Percentiles rank a stretch among this genome's conserved stretches.
Conservation (phyloP, 2,888 invertebrate species). For the Lobophora halterata region DNA sequence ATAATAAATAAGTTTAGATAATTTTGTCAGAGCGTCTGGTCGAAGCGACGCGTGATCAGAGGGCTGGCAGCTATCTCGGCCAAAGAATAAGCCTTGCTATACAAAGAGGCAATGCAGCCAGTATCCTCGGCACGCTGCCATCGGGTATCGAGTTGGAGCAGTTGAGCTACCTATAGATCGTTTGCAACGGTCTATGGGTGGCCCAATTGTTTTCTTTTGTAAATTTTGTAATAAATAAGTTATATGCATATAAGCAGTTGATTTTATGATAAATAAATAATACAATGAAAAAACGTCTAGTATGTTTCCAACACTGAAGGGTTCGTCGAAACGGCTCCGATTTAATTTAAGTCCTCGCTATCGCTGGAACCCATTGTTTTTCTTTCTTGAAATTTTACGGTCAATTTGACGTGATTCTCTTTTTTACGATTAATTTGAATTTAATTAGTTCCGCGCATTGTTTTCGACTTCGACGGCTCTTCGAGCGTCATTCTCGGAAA, state of each 20-base stretch:
- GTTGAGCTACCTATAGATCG: too few species aligned
- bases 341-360: conserved; percentile 79
- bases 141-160: too few species aligned
- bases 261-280: background rate
- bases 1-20: too few species aligned
- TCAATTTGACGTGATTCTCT: conserved; percentile 78
- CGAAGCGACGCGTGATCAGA: too few species aligned
- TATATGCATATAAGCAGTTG: background rate
- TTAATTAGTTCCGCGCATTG: conserved; percentile 72
- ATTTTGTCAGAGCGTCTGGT: too few species aligned
- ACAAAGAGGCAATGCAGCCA: too few species aligned
- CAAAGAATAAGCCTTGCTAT: too few species aligned
- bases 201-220: too few species aligned
- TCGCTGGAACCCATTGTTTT: conserved; percentile 77
- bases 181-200: too few species aligned
- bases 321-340: conserved; percentile 73
- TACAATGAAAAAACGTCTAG: conserved; percentile 25
- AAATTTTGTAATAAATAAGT: too few species aligned
- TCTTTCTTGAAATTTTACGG: conserved; percentile 78
- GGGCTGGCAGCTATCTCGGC: too few species aligned
- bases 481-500: conserved; percentile 29
- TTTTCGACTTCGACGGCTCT: conserved; percentile 36
- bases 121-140: too few species aligned
- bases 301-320: conserved; percentile 62
- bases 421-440: conserved; percentile 74